Conservation (phyloP, 1,140 invertebrate species). For the Apocrypta bakeri region DNA sequence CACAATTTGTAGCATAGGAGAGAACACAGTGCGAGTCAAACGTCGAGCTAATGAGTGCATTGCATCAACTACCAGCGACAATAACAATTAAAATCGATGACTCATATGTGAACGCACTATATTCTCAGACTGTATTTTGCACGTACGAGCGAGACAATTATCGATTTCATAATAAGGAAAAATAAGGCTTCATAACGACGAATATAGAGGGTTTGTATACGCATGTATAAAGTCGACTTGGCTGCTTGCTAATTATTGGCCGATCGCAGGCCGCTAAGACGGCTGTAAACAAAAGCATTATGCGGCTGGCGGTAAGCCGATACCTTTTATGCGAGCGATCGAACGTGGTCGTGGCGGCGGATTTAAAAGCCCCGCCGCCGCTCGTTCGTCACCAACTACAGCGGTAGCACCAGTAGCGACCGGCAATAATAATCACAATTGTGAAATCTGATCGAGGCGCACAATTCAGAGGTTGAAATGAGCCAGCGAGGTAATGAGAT, state of each 20-base stretch:
- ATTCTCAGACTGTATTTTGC: neutral
- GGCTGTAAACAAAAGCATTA: slow-evolving; percentile 55
- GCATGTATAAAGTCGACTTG: neutral
- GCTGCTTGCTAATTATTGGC: slow-evolving; percentile 41
- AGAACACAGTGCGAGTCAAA: neutral
- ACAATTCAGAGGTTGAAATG: slow-evolving; percentile 66
- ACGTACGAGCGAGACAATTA: slow-evolving; percentile 19
- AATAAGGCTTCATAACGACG: slow-evolving; percentile 21
- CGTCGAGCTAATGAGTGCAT: neutral
- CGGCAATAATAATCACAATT: slow-evolving; percentile 66
- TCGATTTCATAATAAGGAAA: slow-evolving; percentile 42
- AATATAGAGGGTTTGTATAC: too few relatives aligned
- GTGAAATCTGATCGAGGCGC: slow-evolving; percentile 69
- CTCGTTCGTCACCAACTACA: slow-evolving; percentile 37
- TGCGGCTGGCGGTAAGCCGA: slow-evolving; percentile 56
- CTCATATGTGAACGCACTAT: neutral
- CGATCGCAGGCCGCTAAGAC: slow-evolving; percentile 47
- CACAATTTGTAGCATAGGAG: neutral
- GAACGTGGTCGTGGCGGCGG: slow-evolving; percentile 10
- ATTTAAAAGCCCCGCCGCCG: slow-evolving; percentile 38
- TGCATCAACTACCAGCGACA: neutral
- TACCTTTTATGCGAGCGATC: slow-evolving; percentile 48
- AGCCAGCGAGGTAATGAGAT: slow-evolving; percentile 66
- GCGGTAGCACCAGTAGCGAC: slow-evolving; percentile 3
- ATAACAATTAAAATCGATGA: slow-evolving; percentile 9